These are phyloP conservation scores for Busseola fusca DNA, from an alignment of 2,888 invertebrate genomes.

Conservation along the genomic window DNA sequence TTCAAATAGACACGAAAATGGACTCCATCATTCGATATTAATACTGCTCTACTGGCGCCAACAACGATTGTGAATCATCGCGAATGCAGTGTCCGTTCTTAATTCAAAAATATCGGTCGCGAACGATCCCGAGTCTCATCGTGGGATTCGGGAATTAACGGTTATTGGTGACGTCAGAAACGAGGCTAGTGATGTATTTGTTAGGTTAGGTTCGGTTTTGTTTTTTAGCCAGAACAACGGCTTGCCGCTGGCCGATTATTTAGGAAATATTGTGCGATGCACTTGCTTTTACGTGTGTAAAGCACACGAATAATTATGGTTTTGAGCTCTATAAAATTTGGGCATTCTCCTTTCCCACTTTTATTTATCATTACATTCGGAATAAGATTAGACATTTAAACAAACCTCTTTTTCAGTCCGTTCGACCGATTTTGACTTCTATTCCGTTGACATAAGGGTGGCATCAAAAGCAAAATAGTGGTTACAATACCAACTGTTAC, in stretches of 20 bases:
- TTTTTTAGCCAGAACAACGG: no score
- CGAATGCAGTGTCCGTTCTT: constrained; percentile 57
- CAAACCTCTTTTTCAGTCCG: no score
- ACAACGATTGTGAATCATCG: constrained; percentile 35
- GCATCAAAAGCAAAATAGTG: no score
- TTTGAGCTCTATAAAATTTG: neutral
- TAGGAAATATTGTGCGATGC: neutral
- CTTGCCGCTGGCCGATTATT: neutral
- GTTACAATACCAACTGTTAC: no score
- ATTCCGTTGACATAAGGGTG: no score
- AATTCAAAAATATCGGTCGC: constrained; percentile 61
- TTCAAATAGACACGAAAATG: neutral
- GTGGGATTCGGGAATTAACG: constrained; percentile 36
- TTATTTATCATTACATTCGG: no score
- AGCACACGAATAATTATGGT: neutral
- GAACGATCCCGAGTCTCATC: constrained; percentile 32
- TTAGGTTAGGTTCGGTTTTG: constrained; percentile 7
- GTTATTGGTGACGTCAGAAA: constrained; percentile 30
- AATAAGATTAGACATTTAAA: no score
- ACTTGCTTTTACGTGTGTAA: no score
- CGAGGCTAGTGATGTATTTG: neutral
- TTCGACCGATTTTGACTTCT: no score
- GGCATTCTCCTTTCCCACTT: no score
- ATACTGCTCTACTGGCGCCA: constrained; percentile 38
- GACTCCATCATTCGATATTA: constrained; percentile 13